Conservation (phyloP, 2,888 invertebrate species). For the Phoenoteleia sp. region DNA sequence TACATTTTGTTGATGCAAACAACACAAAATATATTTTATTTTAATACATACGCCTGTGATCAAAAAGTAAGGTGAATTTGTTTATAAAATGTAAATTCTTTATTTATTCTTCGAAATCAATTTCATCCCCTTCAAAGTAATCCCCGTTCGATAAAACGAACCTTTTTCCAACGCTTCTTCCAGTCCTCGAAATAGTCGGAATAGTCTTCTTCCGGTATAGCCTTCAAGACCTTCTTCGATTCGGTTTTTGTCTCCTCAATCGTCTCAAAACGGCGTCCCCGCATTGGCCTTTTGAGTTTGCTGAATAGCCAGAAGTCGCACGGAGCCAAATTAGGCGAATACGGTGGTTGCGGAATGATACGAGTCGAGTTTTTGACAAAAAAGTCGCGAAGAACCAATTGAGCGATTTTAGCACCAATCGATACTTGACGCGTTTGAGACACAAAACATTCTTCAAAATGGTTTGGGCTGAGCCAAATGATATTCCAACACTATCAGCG, state of each 20-base stretch:
- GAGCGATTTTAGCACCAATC: background rate
- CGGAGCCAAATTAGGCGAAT: background rate
- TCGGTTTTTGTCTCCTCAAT: background rate
- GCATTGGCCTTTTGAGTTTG: background rate
- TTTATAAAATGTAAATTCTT: constrained; percentile 20
- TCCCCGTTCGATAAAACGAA: constrained; percentile 6
- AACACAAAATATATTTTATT: too few species aligned
- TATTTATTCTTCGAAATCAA: constrained; percentile 26
- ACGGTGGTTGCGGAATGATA: constrained; percentile 4
- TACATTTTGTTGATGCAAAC: too few species aligned
- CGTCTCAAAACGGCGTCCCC: background rate
- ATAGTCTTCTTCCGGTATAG: background rate
- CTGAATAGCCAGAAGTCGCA: background rate
- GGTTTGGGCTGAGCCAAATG: constrained; percentile 16
- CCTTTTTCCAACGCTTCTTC: too few species aligned
- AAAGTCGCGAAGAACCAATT: background rate
- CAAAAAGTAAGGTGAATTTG: background rate
- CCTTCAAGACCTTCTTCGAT: background rate
- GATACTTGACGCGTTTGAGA: constrained; percentile 3
- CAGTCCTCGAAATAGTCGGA: too few species aligned
- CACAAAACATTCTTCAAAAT: constrained; percentile 26
- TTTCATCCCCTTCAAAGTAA: constrained; percentile 19
- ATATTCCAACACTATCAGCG: constrained; percentile 19
- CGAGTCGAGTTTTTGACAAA: background rate
- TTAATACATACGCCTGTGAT: too few species aligned